A percentile compares a stretch with the other conserved stretches of the same genome.
These are phyloP conservation scores for Teinopalpus imperialis DNA, from an alignment of 2,888 invertebrate genomes.

Conservation along the genomic window DNA sequence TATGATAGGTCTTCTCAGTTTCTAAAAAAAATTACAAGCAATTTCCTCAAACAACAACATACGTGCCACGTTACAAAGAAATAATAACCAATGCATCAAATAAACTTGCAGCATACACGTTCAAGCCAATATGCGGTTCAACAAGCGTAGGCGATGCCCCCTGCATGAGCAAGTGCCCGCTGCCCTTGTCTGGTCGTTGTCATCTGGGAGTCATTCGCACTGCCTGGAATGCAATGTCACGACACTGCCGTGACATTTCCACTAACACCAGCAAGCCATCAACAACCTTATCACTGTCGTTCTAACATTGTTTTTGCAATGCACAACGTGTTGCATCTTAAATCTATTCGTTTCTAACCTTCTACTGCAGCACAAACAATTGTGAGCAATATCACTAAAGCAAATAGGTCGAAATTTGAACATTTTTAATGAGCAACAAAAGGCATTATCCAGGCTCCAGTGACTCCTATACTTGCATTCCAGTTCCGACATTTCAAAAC, in stretches of 20 bases:
- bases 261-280: conserved; percentile 32
- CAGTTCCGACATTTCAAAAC: conserved; percentile 35
- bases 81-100: conserved; percentile 1
- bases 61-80: not conserved
- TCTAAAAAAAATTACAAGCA: not conserved
- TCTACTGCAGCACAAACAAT: conserved; percentile 37
- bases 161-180: conserved; percentile 51
- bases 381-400: conserved; percentile 52
- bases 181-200: conserved; percentile 80
- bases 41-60: conserved; percentile 1
- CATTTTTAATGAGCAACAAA: conserved; percentile 46
- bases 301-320: conserved; percentile 30
- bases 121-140: conserved; percentile 24
- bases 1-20: no score
- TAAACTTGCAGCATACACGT: conserved; percentile 18
- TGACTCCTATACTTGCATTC: conserved; percentile 44
- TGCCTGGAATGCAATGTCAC: conserved; percentile 75
- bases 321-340: conserved; percentile 26
- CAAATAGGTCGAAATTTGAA: conserved; percentile 55
- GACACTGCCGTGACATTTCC: conserved; percentile 52
- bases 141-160: conserved; percentile 43
- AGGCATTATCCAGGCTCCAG: conserved; percentile 61
- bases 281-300: conserved; percentile 17
- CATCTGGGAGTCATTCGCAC: conserved; percentile 75
- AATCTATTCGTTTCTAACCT: conserved; percentile 26